These are phyloP conservation scores for Lithophane ornitopus DNA, from an alignment of 2,888 invertebrate genomes.

Conservation along the genomic window DNA sequence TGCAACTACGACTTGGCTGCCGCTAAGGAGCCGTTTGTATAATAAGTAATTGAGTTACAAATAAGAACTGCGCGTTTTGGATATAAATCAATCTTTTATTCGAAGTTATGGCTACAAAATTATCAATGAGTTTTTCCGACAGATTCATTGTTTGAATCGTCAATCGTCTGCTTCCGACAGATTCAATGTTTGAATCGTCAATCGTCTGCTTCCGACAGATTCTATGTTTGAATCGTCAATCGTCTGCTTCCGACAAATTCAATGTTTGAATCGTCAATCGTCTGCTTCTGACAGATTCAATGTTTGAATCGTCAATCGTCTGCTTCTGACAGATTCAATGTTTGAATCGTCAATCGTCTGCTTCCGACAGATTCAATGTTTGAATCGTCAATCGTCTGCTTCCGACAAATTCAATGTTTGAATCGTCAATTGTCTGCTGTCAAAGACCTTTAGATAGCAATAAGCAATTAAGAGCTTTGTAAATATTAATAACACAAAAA, in stretches of 20 bases:
- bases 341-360: no score
- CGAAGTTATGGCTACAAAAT: background rate
- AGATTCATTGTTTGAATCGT: background rate
- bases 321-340: no score
- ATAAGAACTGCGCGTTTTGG: background rate
- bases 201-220: no score
- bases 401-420: background rate
- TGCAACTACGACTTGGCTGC: constrained; percentile 83
- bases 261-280: no score
- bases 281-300: no score
- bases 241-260: no score
- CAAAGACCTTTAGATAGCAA: background rate
- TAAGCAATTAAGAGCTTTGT: background rate
- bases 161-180: no score
- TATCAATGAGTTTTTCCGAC: background rate
- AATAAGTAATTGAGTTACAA: background rate
- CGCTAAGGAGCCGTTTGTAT: constrained; percentile 67
- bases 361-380: no score
- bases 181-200: background rate
- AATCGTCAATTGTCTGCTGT: background rate
- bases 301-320: no score
- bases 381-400: no score
- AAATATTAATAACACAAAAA: background rate
- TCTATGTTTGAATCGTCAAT: background rate
- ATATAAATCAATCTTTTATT: background rate